Evolutionary conservation across 2,113 vertebrate genomes (phyloP).

Genomic region (Mesitornis unicolor): DNA sequence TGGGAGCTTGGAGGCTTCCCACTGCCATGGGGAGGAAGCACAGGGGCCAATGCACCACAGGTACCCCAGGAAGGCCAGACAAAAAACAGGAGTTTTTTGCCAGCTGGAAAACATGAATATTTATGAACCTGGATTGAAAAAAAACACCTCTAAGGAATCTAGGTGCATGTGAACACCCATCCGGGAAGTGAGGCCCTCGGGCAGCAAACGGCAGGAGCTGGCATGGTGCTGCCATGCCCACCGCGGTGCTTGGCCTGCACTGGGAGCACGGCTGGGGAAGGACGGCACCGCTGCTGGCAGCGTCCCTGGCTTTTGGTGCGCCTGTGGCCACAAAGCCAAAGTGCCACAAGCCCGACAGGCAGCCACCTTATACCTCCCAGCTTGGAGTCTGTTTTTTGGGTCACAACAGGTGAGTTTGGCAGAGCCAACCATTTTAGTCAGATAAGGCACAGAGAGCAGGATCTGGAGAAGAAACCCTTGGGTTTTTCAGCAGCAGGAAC

Average conservation of each 20-base stretch:
- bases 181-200: background rate
- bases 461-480: background rate
- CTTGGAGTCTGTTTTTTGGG: background rate
- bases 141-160: background rate
- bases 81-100: background rate
- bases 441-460: too few species aligned
- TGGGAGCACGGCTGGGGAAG: background rate
- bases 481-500: background rate
- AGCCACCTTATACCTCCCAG: background rate
- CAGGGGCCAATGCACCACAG: background rate
- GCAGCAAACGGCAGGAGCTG: background rate
- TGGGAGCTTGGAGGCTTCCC: background rate
- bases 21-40: background rate
- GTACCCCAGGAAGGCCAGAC: background rate
- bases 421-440: background rate
- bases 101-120: background rate
- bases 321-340: background rate
- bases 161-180: background rate
- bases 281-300: accelerated
- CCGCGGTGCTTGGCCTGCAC: accelerated
- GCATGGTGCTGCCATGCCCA: accelerated
- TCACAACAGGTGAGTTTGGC: background rate
- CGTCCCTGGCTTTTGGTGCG: background rate
- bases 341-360: background rate
- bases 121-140: background rate